Evolutionary conservation across 2,888 invertebrate species (phyloP).

Genomic region (Nymphalis urticae): DNA sequence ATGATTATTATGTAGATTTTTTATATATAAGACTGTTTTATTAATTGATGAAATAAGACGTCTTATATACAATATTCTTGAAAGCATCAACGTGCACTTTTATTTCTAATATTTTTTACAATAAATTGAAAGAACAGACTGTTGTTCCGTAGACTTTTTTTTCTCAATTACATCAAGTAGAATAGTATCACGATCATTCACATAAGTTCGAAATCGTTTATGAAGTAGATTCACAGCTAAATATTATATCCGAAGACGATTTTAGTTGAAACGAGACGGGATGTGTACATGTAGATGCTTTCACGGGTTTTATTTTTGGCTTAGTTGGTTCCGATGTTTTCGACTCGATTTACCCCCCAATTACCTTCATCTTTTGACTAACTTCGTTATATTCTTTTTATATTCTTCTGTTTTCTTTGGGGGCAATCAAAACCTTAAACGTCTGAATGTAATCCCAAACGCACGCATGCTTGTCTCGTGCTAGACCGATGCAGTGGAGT

Average conservation of each 20-base stretch:
- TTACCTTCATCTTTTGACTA: neutral
- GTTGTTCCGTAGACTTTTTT: slow-evolving; percentile 2
- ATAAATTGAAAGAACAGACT: neutral
- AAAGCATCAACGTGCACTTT: slow-evolving; percentile 35
- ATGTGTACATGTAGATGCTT: slow-evolving; percentile 41
- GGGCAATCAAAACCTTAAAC: slow-evolving; percentile 22
- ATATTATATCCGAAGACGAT: too few species aligned
- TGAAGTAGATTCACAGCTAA: slow-evolving; percentile 13
- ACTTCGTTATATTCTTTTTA: neutral
- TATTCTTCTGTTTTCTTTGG: neutral
- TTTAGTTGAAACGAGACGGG: slow-evolving; percentile 8
- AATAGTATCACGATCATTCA: slow-evolving; percentile 13
- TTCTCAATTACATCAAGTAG: neutral
- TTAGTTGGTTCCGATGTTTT: slow-evolving; percentile 39
- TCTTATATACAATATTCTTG: slow-evolving; percentile 19
- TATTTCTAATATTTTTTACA: neutral
- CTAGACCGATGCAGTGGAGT: slow-evolving; percentile 94
- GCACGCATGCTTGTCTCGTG: slow-evolving; percentile 45
- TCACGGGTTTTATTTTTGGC: slow-evolving; percentile 37
- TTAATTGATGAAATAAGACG: slow-evolving; percentile 10
- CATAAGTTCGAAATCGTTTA: neutral
- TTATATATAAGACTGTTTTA: neutral
- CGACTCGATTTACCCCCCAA: neutral
- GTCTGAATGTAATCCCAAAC: slow-evolving; percentile 19
- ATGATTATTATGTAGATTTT: neutral